Base-by-base conservation (phyloP, 2,888 invertebrate species). In the Ceraclea dissimilis region DNA sequence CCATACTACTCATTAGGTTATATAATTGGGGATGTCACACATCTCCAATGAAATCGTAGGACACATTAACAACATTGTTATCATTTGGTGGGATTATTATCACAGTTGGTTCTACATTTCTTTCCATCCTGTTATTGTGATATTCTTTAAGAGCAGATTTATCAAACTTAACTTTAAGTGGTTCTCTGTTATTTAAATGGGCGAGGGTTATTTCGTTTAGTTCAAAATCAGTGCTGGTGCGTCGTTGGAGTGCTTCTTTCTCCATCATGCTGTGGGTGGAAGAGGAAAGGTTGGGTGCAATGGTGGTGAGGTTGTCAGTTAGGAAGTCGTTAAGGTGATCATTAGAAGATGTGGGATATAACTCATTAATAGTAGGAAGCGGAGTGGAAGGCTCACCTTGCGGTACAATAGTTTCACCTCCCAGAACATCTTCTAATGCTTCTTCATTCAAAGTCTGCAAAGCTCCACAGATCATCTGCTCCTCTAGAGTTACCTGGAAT, bases 401-500 rank as follows among this genome's bases (percentile, higher is more conserved):
- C 64, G 76, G 76, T 66, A 78, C 74, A 55, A 78, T 71, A 61
- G 80, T 74, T 69, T 82, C 82, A 66, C 80, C 89, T 68, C 90
- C 89, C 64, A 90, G 73, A 46, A 93, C 91, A 74, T 94, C 93
- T 75, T 94, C 93, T 70, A 89, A 84, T 6, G 93, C 93, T 74
- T 93, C 93, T 76, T 94, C 93, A 73, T 92, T 94, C 31, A 94
- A 78, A 0, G 93, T 92, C 74, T 93, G 93, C 58, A 94, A 76
- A 2, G 93, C 93, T 60, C 93, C 93, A 72, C 92, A 92, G 64
- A 94, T 93, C 91, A 93, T 92, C 74, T 93, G 93, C 70, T 94
- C 93, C 73, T 94, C 94, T 64, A 94, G 78, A 0, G 93, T 93
- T 56, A 94, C 92, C 93, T 94, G 71, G 18, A 68, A 70, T 18